Evolutionary conservation across 1,140 invertebrate species (phyloP).

Genomic region (Bombus haemorrhoidalis): DNA sequence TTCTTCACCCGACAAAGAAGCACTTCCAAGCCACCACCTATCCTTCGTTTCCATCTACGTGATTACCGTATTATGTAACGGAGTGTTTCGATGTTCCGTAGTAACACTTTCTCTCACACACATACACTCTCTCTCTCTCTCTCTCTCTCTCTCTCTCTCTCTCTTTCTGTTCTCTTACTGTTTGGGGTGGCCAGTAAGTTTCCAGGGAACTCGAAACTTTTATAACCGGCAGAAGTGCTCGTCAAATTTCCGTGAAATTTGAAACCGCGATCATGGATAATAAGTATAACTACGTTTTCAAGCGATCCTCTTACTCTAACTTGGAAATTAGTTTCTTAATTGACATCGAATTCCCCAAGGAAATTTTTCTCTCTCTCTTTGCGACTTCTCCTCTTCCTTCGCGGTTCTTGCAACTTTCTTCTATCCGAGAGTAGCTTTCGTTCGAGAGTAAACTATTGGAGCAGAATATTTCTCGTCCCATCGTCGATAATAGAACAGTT

Average conservation of each 20-base stretch:
- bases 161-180: neutral
- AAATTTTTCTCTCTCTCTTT: neutral
- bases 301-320: neutral
- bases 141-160: neutral
- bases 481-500: too few species aligned
- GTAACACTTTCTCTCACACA: constrained; percentile 47
- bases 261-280: neutral
- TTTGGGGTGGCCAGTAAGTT: constrained; percentile 8
- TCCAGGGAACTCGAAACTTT: neutral
- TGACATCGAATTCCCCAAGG: neutral
- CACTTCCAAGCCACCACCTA: constrained; percentile 80
- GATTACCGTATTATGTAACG: constrained; percentile 72
- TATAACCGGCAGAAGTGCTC: neutral
- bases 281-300: neutral
- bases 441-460: neutral
- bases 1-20: constrained; percentile 79
- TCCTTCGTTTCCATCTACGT: constrained; percentile 79
- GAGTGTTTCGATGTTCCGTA: constrained; percentile 66
- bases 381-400: neutral
- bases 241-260: constrained; percentile 1
- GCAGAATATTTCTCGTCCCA: too few species aligned
- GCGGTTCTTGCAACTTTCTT: neutral
- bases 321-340: constrained; percentile 18
- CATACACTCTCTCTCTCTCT: constrained; percentile 14
- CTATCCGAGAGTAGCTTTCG: neutral